Base-by-base conservation (phyloP, 2,113 vertebrate species). In the Crotalus viridis region DNA sequence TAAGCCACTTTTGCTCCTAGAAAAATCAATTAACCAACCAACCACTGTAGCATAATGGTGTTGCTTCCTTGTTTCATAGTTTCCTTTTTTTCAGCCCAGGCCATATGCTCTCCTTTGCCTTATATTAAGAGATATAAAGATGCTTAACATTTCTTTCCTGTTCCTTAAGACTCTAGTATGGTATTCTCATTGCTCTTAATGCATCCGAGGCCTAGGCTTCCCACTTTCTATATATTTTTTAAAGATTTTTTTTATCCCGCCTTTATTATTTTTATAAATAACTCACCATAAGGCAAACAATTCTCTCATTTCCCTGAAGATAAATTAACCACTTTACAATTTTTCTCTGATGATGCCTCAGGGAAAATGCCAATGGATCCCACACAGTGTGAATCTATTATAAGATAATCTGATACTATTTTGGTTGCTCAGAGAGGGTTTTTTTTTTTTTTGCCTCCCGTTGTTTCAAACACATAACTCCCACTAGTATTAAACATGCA, bases 361-460 rank as follows among this genome's bases (percentile, higher is more conserved):
- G 97, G 97, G 96, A 96, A 93, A 97, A 97, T 96, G 96, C 95
- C 97, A 95, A 96, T 96, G 96, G 96, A 96, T 97, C 97, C 96
- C 96, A 97, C 96, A 97, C 95, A 96, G 96, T 97, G 96, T 97
- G 97, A 97, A 97, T 96, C 95, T 97, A 97, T 97, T 97, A 97
- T 96, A 97, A 97, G 96, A 97, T 96, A 97, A 97, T 97, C 96
- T 96, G 96, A 96, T 96, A 95, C 97, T 97, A 96, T 97, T 97
- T 97, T 96, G 89, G 96, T 97, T 97, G 95, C 93, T 97, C 93
- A 96, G 94, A 97, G 95, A 97, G 94, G 28, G 1, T 69, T 61
- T n/a, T n/a, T 57, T n/a, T n/a, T 57, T n/a, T n/a, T 86, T 86
- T 0, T 48, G 4, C 59, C 89, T 39, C 46, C n/a, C 91, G 87